A percentile compares a stretch with the other conserved stretches of the same genome.
These are phyloP conservation scores for Anoplius nigerrimus DNA, from an alignment of 2,888 invertebrate genomes.

Conservation along the genomic window DNA sequence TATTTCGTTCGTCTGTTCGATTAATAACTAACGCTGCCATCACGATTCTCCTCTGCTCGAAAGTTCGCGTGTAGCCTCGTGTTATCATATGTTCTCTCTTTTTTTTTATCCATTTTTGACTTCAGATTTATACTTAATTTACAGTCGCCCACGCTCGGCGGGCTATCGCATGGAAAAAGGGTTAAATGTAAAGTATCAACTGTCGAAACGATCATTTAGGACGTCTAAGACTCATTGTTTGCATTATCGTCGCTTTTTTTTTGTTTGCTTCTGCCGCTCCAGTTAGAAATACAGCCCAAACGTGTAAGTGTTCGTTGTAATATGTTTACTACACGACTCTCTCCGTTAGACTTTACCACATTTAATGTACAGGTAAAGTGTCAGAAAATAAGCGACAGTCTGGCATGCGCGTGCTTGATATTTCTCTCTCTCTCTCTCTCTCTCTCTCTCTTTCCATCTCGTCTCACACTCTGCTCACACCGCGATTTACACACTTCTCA, in stretches of 20 bases:
- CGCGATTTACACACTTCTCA: constrained; percentile 18
- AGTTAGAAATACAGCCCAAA: constrained; percentile 42
- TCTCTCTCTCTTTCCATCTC: constrained; percentile 31
- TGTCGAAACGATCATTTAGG: constrained; percentile 21
- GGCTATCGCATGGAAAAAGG: constrained; percentile 26
- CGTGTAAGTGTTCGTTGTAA: constrained; percentile 64
- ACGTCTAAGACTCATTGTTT: constrained; percentile 24
- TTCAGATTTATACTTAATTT: constrained; percentile 1
- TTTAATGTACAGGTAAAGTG: constrained; percentile 55
- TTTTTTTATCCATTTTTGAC: constrained; percentile 12
- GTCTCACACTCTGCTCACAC: constrained; percentile 27
- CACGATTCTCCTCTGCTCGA: background rate
- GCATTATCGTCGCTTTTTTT: constrained; percentile 2
- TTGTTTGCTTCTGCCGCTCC: constrained; percentile 19
- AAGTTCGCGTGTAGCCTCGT: no score
- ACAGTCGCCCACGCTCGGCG: no score
- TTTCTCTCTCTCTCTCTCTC: constrained; percentile 30
- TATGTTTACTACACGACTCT: constrained; percentile 40
- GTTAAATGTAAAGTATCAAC: constrained; percentile 46
- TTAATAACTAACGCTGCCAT: background rate
- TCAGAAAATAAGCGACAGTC: constrained; percentile 71
- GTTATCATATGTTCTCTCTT: no score
- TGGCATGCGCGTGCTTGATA: constrained; percentile 56
- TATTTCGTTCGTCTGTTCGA: no score
- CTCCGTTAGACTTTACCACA: constrained; percentile 39